Evolutionary conservation across 2,888 invertebrate species (phyloP).

Genomic region (Sceliomorpha sp.): DNA sequence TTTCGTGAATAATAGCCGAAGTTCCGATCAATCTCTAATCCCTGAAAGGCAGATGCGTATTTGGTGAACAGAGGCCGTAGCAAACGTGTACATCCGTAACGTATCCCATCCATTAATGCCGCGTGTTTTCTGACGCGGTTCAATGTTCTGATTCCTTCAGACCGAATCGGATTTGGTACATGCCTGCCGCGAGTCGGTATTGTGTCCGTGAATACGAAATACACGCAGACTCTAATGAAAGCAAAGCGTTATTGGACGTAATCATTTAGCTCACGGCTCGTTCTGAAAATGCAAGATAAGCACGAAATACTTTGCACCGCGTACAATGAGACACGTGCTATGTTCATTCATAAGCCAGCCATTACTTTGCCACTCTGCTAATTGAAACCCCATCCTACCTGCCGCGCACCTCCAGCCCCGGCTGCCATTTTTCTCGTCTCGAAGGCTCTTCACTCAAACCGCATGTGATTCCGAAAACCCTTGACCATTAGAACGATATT

Average conservation of each 20-base stretch:
- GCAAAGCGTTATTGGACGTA: slow-evolving; percentile 23
- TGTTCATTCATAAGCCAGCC: slow-evolving; percentile 54
- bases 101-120: slow-evolving; percentile 19
- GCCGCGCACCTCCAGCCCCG: slow-evolving; percentile 13
- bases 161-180: slow-evolving; percentile 7
- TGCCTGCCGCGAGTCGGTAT: neutral
- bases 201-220: slow-evolving; percentile 10
- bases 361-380: slow-evolving; percentile 67
- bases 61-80: neutral
- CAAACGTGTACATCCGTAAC: slow-evolving; percentile 1
- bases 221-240: slow-evolving; percentile 1
- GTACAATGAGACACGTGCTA: slow-evolving; percentile 57
- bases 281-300: slow-evolving; percentile 56
- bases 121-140: slow-evolving; percentile 2
- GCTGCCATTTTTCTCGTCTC: slow-evolving; percentile 18
- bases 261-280: slow-evolving; percentile 18
- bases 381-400: slow-evolving; percentile 62
- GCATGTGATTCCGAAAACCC: neutral
- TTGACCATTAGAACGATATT: neutral
- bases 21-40: slow-evolving; percentile 7
- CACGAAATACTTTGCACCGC: slow-evolving; percentile 40
- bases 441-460: neutral
- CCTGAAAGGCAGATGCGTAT: slow-evolving; percentile 7
- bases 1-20: slow-evolving; percentile 1
- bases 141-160: slow-evolving; percentile 17